Evolutionary conservation across 1,140 invertebrate genomes (phyloP).

Genomic region (Platyura marginata): DNA sequence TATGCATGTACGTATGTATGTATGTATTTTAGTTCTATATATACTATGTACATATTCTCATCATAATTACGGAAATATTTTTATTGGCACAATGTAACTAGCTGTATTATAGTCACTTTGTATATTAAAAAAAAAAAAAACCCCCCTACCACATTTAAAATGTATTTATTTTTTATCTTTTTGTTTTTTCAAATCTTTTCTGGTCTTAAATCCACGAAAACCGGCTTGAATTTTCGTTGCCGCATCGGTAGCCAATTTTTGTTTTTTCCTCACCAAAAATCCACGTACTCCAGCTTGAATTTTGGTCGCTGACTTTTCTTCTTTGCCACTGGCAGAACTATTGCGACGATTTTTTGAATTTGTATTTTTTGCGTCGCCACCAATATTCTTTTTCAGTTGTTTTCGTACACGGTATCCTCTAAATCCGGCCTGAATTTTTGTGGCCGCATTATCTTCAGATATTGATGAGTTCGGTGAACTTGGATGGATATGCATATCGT

Average conservation of each 20-base stretch:
- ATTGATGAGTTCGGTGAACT: constrained; percentile 14
- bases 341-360: neutral
- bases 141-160: too few species aligned
- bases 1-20: too few species aligned
- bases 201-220: constrained; percentile 34
- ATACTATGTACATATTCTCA: too few species aligned
- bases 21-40: too few species aligned
- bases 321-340: constrained; percentile 5
- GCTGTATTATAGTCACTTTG: too few species aligned
- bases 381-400: constrained; percentile 26
- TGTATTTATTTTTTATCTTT: constrained; percentile 10
- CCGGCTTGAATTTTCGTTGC: constrained; percentile 40
- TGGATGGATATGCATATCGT: constrained; percentile 22
- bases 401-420: constrained; percentile 50
- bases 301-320: constrained; percentile 47
- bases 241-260: constrained; percentile 31
- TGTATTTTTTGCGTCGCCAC: neutral
- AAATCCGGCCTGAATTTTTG: constrained; percentile 55
- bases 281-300: constrained; percentile 57
- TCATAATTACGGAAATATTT: too few species aligned
- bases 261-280: constrained; percentile 44
- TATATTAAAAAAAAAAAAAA: too few species aligned
- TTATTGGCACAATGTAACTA: too few species aligned
- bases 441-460: constrained; percentile 36
- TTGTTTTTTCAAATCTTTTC: constrained; percentile 25